These are phyloP conservation scores for Phoebastria nigripes DNA, from an alignment of 2,797 vertebrate genomes.

Conservation along the genomic window DNA sequence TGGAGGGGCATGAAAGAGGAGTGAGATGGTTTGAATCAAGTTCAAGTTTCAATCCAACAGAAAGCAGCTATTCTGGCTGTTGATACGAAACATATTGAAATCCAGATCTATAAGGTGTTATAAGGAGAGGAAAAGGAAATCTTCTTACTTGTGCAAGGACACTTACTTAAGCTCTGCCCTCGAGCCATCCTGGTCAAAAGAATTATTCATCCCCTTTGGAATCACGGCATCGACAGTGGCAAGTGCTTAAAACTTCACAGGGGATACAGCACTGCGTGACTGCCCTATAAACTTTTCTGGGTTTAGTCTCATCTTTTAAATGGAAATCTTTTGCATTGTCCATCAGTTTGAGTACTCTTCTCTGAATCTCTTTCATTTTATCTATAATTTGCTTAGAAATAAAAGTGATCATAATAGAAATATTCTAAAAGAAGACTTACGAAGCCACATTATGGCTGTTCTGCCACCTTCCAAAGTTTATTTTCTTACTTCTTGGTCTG, in stretches of 20 bases:
- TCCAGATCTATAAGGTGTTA: not conserved
- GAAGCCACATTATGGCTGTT: not conserved
- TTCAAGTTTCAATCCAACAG: conserved; percentile 26
- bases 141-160: not conserved
- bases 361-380: not conserved
- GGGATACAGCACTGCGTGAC: not conserved
- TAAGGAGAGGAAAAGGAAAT: not conserved
- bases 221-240: fast-evolving
- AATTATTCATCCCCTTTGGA: not conserved
- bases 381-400: not conserved
- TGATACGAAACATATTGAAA: conserved; percentile 34
- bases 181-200: not conserved
- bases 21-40: conserved; percentile 52
- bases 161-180: not conserved
- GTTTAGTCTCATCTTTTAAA: not conserved
- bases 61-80: conserved; percentile 8
- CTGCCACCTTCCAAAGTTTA: not conserved
- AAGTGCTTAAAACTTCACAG: not conserved
- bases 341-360: not conserved
- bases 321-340: not conserved
- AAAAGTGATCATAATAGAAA: not conserved
- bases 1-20: not conserved
- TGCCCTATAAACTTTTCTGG: not conserved
- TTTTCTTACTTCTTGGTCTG: not conserved
- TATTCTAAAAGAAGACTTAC: not conserved